Evolutionary conservation across 2,888 invertebrate genomes (phyloP).

Genomic region (Agrotis segetum): DNA sequence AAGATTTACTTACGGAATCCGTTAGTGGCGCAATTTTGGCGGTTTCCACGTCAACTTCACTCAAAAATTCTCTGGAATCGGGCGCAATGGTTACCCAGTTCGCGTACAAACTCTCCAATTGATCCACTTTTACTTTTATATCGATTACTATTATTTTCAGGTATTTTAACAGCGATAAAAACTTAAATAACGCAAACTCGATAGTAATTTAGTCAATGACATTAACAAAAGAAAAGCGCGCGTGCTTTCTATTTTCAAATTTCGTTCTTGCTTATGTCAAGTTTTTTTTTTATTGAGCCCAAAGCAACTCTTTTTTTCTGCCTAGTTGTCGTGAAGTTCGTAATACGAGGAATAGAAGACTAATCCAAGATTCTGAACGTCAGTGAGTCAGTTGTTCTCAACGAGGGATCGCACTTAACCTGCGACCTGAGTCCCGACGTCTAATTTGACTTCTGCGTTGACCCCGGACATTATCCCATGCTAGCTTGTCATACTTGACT

Average conservation of each 20-base stretch:
- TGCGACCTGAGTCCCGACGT: constrained; percentile 76
- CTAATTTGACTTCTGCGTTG: constrained; percentile 82
- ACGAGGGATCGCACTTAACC: constrained; percentile 77
- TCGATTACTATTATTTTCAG: constrained; percentile 21
- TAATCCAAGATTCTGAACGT: constrained; percentile 54
- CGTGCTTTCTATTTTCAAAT: constrained; percentile 29
- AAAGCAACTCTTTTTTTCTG: constrained; percentile 3
- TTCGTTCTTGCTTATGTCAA: not conserved
- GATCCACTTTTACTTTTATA: constrained; percentile 79
- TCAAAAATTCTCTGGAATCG: constrained; percentile 77
- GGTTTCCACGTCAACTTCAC: constrained; percentile 80
- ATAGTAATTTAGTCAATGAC: not conserved
- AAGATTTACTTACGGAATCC: constrained; percentile 79
- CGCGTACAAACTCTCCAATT: constrained; percentile 79
- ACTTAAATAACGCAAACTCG: not conserved
- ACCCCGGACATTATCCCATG: constrained; percentile 70
- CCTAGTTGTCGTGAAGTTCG: constrained; percentile 53
- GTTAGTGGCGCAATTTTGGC: constrained; percentile 87
- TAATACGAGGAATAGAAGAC: constrained; percentile 55
- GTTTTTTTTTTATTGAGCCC: constrained; percentile 4
- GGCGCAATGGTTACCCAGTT: constrained; percentile 80
- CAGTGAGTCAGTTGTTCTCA: constrained; percentile 68
- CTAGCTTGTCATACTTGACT: constrained; percentile 4
- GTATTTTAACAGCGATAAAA: constrained; percentile 22
- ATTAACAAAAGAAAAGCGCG: not conserved